A percentile compares a stretch with the other conserved stretches of the same genome.
These are phyloP conservation scores for Andrena bicolor DNA, from an alignment of 2,888 invertebrate species.

Conservation along the genomic window DNA sequence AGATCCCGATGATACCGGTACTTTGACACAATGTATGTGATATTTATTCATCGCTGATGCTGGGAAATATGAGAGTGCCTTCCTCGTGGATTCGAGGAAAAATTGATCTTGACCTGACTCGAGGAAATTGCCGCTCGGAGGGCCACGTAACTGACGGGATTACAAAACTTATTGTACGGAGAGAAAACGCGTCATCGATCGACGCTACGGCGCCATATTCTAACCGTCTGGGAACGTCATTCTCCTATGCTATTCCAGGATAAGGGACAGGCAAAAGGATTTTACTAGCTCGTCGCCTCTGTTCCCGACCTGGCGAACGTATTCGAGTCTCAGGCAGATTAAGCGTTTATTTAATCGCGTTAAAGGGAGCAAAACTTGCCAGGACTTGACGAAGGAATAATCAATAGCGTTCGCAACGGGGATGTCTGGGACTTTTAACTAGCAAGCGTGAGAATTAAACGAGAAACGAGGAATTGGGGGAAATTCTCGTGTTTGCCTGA, in stretches of 20 bases:
- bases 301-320: neutral
- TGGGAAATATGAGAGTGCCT: no score
- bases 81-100: constrained; percentile 38
- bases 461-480: neutral
- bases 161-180: constrained; percentile 72
- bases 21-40: neutral
- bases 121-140: constrained; percentile 74
- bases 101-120: constrained; percentile 40
- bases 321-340: constrained; percentile 35
- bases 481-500: neutral
- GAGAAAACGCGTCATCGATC: constrained; percentile 63
- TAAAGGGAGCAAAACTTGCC: neutral
- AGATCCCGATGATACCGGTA: constrained; percentile 7
- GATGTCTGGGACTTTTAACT: constrained; percentile 23
- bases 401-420: constrained; percentile 35
- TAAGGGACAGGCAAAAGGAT: constrained; percentile 34
- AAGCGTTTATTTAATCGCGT: constrained; percentile 24
- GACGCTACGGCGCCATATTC: constrained; percentile 22
- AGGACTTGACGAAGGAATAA: constrained; percentile 28
- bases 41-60: constrained; percentile 19
- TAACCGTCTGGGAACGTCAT: constrained; percentile 31
- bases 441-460: neutral
- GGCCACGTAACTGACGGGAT: constrained; percentile 72
- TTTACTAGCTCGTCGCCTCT: constrained; percentile 21
- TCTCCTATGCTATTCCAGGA: constrained; percentile 30